Evolutionary conservation across 92 coral and sea anemone genomes (phyloP).

Genomic region (Plumapathes pennacea): DNA sequence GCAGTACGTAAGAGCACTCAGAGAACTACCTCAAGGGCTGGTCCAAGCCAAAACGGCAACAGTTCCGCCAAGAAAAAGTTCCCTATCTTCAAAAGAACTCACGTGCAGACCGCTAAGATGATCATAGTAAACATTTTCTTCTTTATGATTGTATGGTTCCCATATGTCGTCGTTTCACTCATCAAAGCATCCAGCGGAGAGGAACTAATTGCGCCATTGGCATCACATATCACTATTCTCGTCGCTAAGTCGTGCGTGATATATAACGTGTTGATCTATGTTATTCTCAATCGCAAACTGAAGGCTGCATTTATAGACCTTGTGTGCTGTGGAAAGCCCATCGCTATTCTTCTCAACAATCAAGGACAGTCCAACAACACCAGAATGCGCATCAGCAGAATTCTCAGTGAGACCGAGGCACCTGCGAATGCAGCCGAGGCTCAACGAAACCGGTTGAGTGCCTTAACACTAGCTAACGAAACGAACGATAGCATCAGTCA

Average conservation of each 20-base stretch:
- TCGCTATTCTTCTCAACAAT: constrained; percentile 1
- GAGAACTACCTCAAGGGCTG: constrained; percentile 45
- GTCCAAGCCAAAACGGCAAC: constrained; percentile 33
- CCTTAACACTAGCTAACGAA: constrained; percentile 34
- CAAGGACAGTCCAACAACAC: constrained; percentile 10
- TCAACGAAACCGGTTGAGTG: constrained; percentile 52
- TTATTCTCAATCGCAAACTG: constrained; percentile 81
- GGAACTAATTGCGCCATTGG: constrained; percentile 42
- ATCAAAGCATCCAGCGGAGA: constrained; percentile 69
- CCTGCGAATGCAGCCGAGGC: constrained; percentile 45
- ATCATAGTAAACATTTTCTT: constrained; percentile 84
- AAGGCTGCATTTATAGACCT: constrained; percentile 77
- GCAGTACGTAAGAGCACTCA: constrained; percentile 81
- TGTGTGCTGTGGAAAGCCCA: constrained; percentile 66
- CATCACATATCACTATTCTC: constrained; percentile 80
- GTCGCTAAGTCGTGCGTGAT: constrained; percentile 96
- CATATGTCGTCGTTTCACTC: constrained; percentile 69
- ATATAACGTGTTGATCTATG: constrained; percentile 92
- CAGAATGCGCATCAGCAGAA: constrained; percentile 48
- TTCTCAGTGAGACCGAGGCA: constrained; percentile 70
- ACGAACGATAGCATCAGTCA: background rate
- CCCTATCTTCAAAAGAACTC: constrained; percentile 70
- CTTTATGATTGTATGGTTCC: constrained; percentile 93
- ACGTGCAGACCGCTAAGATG: constrained; percentile 91
- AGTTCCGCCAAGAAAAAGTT: constrained; percentile 35